These are phyloP conservation scores for Apodemia hepburni DNA, from an alignment of 2,888 invertebrate genomes.

Conservation along the genomic window DNA sequence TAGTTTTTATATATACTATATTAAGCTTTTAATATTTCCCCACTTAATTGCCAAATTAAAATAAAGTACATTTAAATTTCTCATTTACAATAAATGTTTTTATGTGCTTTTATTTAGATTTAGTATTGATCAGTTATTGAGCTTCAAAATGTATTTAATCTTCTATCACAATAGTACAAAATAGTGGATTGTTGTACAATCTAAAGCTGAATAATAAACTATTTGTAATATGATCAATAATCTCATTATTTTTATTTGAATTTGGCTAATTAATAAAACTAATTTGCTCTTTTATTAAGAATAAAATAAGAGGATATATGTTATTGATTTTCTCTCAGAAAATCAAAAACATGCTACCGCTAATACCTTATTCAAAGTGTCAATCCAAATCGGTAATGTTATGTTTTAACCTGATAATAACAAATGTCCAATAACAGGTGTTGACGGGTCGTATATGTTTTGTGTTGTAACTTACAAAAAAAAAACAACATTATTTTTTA, in stretches of 20 bases:
- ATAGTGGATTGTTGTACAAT: neutral
- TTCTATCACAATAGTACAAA: too few species aligned
- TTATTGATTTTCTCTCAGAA: neutral
- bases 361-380: slow-evolving; percentile 61
- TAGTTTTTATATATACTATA: neutral
- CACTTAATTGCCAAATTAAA: neutral
- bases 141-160: too few species aligned
- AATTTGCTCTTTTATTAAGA: neutral
- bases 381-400: slow-evolving; percentile 61
- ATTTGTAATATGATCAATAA: too few species aligned
- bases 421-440: slow-evolving; percentile 45
- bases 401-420: slow-evolving; percentile 61
- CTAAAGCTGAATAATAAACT: neutral
- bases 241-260: neutral
- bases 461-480: slow-evolving; percentile 31
- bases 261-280: slow-evolving; percentile 2
- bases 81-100: too few species aligned
- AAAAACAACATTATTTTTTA: slow-evolving; percentile 7
- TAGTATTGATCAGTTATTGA: too few species aligned
- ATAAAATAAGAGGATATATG: neutral
- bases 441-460: slow-evolving; percentile 41
- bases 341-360: slow-evolving; percentile 3
- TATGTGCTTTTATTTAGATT: too few species aligned
- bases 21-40: slow-evolving; percentile 3
- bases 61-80: neutral